phyloP scores from a whole-genome alignment of 2,113 vertebrate genomes.

The Scomber scombrus region DNA sequence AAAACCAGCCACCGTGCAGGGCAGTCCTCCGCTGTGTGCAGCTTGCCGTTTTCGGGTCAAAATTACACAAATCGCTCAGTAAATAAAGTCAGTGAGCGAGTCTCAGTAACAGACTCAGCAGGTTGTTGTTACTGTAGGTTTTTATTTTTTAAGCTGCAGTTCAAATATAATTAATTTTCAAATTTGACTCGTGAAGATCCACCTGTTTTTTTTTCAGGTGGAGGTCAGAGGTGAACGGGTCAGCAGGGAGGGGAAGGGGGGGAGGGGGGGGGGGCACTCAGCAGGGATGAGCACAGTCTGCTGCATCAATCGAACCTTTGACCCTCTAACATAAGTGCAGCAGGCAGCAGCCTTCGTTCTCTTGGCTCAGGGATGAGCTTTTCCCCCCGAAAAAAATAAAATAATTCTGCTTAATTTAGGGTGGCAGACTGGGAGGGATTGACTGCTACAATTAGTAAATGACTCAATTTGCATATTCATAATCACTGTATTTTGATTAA shows the following conservation, averaged over 20 bases:
- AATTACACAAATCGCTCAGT: constrained; percentile 36
- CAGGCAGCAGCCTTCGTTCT: not conserved
- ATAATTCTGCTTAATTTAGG: constrained; percentile 20
- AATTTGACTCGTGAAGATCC: not conserved
- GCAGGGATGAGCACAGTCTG: not conserved
- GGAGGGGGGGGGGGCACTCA: not conserved
- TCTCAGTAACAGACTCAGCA: constrained; percentile 27
- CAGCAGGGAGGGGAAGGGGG: not conserved
- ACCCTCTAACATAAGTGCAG: constrained; percentile 9
- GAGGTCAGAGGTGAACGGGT: not conserved
- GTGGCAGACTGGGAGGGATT: constrained; percentile 21
- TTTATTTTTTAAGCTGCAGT: constrained; percentile 10
- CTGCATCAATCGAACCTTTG: constrained; percentile 10
- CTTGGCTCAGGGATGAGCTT: constrained; percentile 27
- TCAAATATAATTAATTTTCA: constrained; percentile 6
- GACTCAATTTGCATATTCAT: constrained; percentile 67
- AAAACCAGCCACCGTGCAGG: constrained; percentile 50
- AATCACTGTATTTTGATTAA: constrained; percentile 67
- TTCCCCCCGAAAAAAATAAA: not conserved
- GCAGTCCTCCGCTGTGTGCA: constrained; percentile 53
- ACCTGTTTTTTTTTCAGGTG: not conserved
- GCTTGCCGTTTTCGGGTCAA: constrained; percentile 35
- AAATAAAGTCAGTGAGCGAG: constrained; percentile 40
- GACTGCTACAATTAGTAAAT: constrained; percentile 65
- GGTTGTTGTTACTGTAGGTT: constrained; percentile 2